Evolutionary conservation across 2,797 vertebrate species (phyloP).

Genomic region (Danio jaintianensis): DNA sequence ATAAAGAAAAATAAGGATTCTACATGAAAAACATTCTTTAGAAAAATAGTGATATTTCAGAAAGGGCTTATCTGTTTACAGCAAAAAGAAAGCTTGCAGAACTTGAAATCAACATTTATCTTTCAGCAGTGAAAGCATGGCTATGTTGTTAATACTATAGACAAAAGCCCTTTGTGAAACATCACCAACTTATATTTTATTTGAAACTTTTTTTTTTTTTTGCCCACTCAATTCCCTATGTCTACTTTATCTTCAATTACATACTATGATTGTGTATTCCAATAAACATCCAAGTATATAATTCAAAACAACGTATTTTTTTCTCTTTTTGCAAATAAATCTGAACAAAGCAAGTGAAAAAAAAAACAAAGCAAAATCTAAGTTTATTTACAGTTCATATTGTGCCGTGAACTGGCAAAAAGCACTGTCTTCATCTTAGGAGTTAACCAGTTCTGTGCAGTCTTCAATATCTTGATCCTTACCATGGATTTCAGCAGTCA

Average conservation of each 20-base stretch:
- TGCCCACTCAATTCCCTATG: constrained; percentile 22
- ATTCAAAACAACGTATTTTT: constrained; percentile 19
- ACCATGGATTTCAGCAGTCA: constrained; percentile 95
- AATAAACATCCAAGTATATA: constrained; percentile 49
- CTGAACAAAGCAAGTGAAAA: not conserved
- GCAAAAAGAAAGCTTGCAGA: constrained; percentile 36
- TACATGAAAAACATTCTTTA: constrained; percentile 93
- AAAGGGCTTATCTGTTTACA: constrained; percentile 82
- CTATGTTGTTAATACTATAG: not conserved
- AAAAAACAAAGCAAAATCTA: constrained; percentile 24
- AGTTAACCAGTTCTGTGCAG: constrained; percentile 58
- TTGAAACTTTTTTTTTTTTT: constrained; percentile 55
- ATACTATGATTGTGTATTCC: constrained; percentile 15
- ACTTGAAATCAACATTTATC: not conserved
- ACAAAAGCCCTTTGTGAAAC: constrained; percentile 90
- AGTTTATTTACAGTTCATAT: constrained; percentile 46
- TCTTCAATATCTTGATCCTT: constrained; percentile 89
- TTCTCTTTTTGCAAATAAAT: not conserved
- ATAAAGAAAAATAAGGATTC: constrained; percentile 99
- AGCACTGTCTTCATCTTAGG: constrained; percentile 56
- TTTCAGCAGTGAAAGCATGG: not conserved
- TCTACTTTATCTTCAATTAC: constrained; percentile 8
- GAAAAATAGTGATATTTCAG: constrained; percentile 89
- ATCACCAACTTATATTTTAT: constrained; percentile 80
- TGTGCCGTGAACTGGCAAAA: constrained; percentile 57